Percentiles rank a stretch among this genome's conserved stretches.
Evolutionary conservation across 2,888 invertebrate genomes (phyloP).

Genomic region (Cataglyphis albicans): DNA sequence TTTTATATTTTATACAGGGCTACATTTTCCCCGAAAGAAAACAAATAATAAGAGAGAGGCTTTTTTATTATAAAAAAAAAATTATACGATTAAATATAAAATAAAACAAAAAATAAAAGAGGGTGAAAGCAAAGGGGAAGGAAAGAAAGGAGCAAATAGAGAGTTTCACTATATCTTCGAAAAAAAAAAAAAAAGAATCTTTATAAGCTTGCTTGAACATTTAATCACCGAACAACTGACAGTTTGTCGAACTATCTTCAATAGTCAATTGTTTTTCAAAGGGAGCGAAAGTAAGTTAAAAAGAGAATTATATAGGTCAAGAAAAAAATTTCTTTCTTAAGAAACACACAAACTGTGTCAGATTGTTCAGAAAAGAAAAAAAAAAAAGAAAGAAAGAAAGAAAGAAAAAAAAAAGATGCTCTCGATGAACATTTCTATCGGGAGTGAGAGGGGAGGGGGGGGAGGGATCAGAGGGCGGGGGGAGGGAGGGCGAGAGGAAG

Average conservation of each 20-base stretch:
- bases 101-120: background rate
- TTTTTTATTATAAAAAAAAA: background rate
- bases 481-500: background rate
- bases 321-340: background rate
- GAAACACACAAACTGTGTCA: background rate
- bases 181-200: background rate
- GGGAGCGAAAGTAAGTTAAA: background rate
- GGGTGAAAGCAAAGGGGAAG: background rate
- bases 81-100: background rate
- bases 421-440: background rate
- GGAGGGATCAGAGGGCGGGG: rapidly evolving
- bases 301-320: background rate
- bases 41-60: background rate
- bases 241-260: background rate
- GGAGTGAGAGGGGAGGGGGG: rapidly evolving
- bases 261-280: background rate
- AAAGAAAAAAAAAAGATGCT: background rate
- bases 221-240: background rate
- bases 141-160: no score
- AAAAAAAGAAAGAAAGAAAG: background rate
- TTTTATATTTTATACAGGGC: background rate
- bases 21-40: background rate
- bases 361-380: background rate
- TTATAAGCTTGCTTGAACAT: background rate
- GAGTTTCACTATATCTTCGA: background rate